Evolutionary conservation across 92 coral and sea anemone species (phyloP).

Genomic region (Virgularia gustaviana): DNA sequence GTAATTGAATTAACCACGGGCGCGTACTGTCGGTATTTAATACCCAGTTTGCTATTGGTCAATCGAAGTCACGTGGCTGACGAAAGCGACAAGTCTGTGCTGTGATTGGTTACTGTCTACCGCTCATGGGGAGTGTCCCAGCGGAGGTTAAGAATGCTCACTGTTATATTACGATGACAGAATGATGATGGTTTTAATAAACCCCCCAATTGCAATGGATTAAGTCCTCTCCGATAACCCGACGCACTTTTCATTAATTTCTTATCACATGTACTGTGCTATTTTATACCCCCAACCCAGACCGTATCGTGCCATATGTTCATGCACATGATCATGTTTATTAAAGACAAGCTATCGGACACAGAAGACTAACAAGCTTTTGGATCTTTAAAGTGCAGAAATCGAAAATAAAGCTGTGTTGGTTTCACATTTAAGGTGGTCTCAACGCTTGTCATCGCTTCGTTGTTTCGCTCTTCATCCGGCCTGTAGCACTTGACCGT

Average conservation of each 20-base stretch:
- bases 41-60: constrained; percentile 15
- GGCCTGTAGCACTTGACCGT: constrained; percentile 25
- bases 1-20: constrained; percentile 30
- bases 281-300: neutral
- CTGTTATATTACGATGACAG: constrained; percentile 40
- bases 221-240: constrained; percentile 21
- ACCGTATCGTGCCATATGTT: neutral
- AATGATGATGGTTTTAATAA: constrained; percentile 31
- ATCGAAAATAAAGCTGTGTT: too few relatives aligned
- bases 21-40: neutral
- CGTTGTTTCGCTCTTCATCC: neutral
- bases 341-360: too few relatives aligned
- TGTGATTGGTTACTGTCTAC: too few relatives aligned
- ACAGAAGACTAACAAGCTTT: too few relatives aligned
- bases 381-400: too few relatives aligned
- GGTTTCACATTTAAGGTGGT: constrained; percentile 43
- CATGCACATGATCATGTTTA: too few relatives aligned
- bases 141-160: constrained; percentile 34
- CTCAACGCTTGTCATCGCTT: constrained; percentile 28
- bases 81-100: neutral
- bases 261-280: neutral
- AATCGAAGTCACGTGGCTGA: neutral
- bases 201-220: constrained; percentile 33
- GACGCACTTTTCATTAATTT: constrained; percentile 4
- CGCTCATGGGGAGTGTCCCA: too few relatives aligned